These are phyloP conservation scores for Pollenia griseotomentosa DNA, from an alignment of 2,888 invertebrate species.

Conservation along the genomic window DNA sequence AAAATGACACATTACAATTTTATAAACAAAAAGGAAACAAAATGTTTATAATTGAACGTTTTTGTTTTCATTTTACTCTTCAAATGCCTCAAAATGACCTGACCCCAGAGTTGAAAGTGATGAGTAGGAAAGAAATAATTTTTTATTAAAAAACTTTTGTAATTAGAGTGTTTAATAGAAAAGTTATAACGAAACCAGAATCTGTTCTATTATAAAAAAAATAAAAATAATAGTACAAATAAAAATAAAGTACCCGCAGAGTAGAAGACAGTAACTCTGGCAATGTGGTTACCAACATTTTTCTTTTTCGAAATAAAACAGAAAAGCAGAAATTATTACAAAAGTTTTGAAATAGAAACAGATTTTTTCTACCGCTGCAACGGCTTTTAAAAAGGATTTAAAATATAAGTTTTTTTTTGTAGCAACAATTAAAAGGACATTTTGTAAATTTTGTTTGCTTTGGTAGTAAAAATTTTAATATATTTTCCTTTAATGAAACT, in stretches of 20 bases:
- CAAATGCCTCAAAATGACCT: slow-evolving; percentile 34
- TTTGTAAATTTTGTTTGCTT: slow-evolving; percentile 39
- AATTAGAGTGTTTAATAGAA: slow-evolving; percentile 78
- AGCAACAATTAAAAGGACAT: background rate
- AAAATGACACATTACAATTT: slow-evolving; percentile 56
- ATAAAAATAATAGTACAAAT: background rate
- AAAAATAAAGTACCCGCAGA: slow-evolving; percentile 28
- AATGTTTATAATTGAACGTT: slow-evolving; percentile 29
- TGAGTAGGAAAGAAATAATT: slow-evolving; percentile 69
- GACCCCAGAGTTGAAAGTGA: slow-evolving; percentile 18
- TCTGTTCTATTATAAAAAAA: background rate
- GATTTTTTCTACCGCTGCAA: slow-evolving; percentile 20
- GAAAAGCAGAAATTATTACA: slow-evolving; percentile 31
- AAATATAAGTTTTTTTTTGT: background rate
- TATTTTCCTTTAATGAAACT: background rate
- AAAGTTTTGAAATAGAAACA: slow-evolving; percentile 42
- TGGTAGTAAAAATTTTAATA: slow-evolving; percentile 8
- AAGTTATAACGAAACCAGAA: slow-evolving; percentile 64
- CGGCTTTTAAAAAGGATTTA: background rate
- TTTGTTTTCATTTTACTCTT: slow-evolving; percentile 39
- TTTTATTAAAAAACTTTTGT: slow-evolving; percentile 83
- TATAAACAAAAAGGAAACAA: slow-evolving; percentile 8
- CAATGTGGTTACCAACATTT: slow-evolving; percentile 24
- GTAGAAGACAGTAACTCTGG: slow-evolving; percentile 10
- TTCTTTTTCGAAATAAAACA: slow-evolving; percentile 8